phyloP scores from a whole-genome alignment of 2,888 invertebrate species.

The Papilio demoleus region DNA sequence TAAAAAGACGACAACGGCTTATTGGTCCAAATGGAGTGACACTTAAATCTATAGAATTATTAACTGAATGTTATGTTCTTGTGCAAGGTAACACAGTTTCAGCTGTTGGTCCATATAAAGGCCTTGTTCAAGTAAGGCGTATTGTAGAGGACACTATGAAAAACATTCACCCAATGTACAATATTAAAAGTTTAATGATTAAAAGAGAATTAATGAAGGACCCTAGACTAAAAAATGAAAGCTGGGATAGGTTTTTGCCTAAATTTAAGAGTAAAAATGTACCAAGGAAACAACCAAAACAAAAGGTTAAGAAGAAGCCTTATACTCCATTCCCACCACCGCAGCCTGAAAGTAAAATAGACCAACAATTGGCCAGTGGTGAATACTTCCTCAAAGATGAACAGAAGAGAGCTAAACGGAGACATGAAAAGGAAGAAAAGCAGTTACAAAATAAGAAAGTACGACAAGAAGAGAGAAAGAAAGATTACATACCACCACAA shows the following conservation, averaged over 20 bases:
- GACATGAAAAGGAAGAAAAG: conserved; percentile 90
- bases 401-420: conserved; percentile 87
- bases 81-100: conserved; percentile 99
- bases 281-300: conserved; percentile 94
- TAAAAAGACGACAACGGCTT: conserved; percentile 96
- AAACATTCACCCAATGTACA: conserved; percentile 99
- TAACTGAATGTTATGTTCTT: conserved; percentile 97
- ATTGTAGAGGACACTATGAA: conserved; percentile 99
- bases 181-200: conserved; percentile 98
- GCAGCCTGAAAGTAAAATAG: conserved; percentile 96
- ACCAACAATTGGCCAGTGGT: conserved; percentile 96
- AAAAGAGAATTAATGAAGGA: conserved; percentile 97
- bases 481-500: conserved; percentile 92
- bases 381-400: conserved; percentile 97
- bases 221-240: conserved; percentile 94
- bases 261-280: conserved; percentile 95
- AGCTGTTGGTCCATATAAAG: conserved; percentile 97
- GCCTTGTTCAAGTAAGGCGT: conserved; percentile 92
- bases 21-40: conserved; percentile 99
- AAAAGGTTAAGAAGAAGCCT: conserved; percentile 94
- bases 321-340: conserved; percentile 99
- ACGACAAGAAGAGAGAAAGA: conserved; percentile 89
- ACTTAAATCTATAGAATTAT: conserved; percentile 96
- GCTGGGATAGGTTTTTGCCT: conserved; percentile 98
- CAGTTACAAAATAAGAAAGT: conserved; percentile 88